Conservation (phyloP, 1,140 invertebrate species). For the Drosophila sulfurigaster region DNA sequence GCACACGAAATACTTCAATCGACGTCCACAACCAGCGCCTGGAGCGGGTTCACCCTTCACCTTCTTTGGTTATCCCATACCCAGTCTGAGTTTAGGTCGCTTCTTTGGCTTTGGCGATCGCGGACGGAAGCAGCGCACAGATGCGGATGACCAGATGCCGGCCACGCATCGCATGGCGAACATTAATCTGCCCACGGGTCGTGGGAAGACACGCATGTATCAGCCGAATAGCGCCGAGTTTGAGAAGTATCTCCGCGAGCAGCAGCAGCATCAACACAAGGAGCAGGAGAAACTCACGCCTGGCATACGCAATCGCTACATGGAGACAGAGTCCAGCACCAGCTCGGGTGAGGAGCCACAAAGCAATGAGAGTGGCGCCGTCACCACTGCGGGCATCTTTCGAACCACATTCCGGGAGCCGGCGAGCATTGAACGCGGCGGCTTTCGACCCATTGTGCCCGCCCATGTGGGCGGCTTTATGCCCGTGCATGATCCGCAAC, state of each 20-base stretch:
- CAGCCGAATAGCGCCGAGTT: constrained; percentile 83
- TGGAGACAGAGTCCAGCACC: constrained; percentile 81
- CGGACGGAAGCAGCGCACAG: constrained; percentile 72
- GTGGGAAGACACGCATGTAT: constrained; percentile 83
- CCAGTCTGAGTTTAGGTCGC: constrained; percentile 86
- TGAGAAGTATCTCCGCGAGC: constrained; percentile 77
- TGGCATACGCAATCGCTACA: constrained; percentile 56
- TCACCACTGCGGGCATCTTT: constrained; percentile 74
- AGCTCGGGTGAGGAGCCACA: constrained; percentile 81
- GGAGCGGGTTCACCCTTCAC: constrained; percentile 88
- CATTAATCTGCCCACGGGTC: constrained; percentile 52
- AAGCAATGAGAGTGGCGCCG: constrained; percentile 72
- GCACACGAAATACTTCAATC: constrained; percentile 86
- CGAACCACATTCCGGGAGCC: constrained; percentile 86
- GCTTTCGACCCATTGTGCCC: constrained; percentile 90
- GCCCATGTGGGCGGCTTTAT: constrained; percentile 89
- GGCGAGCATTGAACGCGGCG: constrained; percentile 88
- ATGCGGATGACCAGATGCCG: constrained; percentile 60
- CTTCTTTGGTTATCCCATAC: constrained; percentile 93
- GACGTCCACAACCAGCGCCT: constrained; percentile 76
- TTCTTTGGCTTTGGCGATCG: constrained; percentile 78
- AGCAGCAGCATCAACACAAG: constrained; percentile 41
- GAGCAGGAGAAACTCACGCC: constrained; percentile 34
- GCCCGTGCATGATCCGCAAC: constrained; percentile 85
- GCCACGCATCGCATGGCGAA: constrained; percentile 77